Evolutionary conservation across 2,888 invertebrate genomes (phyloP).

Genomic region (Ephialtes manifestator): DNA sequence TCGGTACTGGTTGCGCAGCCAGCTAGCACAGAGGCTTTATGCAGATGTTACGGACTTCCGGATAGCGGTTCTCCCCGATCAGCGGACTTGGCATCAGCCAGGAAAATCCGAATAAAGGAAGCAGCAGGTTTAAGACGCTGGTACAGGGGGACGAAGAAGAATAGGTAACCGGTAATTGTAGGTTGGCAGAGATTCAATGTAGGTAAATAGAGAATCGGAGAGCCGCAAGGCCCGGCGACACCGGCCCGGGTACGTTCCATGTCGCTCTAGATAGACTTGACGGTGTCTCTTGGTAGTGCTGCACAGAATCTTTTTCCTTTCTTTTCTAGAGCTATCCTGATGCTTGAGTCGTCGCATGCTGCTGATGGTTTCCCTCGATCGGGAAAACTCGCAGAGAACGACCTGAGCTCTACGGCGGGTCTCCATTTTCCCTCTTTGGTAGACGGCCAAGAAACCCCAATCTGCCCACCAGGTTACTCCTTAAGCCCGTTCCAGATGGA

Average conservation of each 20-base stretch:
- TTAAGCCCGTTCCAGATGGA: constrained; percentile 82
- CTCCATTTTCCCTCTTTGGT: constrained; percentile 78
- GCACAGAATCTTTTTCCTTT: constrained; percentile 42
- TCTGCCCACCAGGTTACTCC: constrained; percentile 80
- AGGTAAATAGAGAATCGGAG: constrained; percentile 84
- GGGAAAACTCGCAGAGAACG: constrained; percentile 43
- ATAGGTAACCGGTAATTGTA: constrained; percentile 85
- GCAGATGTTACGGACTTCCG: constrained; percentile 62
- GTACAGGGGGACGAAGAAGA: constrained; percentile 75
- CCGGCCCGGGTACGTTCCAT: constrained; percentile 64
- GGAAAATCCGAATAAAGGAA: constrained; percentile 60
- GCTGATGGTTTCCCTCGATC: constrained; percentile 49
- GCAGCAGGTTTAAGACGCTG: constrained; percentile 62
- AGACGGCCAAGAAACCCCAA: constrained; percentile 84
- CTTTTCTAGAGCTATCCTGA: constrained; percentile 34
- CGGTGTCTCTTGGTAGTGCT: constrained; percentile 31
- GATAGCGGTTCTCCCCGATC: constrained; percentile 44
- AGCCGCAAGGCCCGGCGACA: constrained; percentile 79
- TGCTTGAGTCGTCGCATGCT: constrained; percentile 48
- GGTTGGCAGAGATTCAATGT: constrained; percentile 86
- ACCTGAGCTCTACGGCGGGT: constrained; percentile 43
- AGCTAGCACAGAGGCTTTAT: constrained; percentile 54
- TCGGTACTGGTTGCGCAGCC: constrained; percentile 61
- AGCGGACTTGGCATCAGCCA: constrained; percentile 58
- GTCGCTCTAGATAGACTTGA: constrained; percentile 26